phyloP scores from a whole-genome alignment of 2,797 vertebrate genomes.

The Luscinia luscinia region DNA sequence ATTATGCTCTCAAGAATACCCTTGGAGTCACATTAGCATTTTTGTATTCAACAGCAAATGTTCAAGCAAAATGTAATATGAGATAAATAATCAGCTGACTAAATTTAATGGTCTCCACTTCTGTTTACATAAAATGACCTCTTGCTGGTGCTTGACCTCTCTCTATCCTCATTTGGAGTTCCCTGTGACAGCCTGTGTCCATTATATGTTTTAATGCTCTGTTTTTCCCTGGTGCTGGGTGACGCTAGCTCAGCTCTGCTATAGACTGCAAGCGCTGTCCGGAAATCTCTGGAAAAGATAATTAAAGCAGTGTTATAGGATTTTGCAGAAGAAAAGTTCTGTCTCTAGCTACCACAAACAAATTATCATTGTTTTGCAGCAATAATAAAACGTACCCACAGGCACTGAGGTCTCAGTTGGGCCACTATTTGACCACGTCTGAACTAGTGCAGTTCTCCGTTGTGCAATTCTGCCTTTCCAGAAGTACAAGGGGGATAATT shows the following conservation, averaged over 20 bases:
- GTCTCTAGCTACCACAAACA: background rate
- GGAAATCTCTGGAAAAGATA: background rate
- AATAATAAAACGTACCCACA: background rate
- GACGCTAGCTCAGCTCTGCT: background rate
- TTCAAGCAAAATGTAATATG: background rate
- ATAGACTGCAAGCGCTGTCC: background rate
- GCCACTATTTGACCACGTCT: background rate
- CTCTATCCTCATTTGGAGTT: background rate
- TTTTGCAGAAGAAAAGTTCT: background rate
- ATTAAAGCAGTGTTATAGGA: background rate
- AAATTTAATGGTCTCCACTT: background rate
- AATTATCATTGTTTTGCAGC: background rate
- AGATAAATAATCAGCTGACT: slow-evolving; percentile 46
- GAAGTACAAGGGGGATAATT: background rate
- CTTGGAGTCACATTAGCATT: slow-evolving; percentile 23
- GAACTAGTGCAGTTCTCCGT: background rate
- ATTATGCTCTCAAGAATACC: slow-evolving; percentile 50
- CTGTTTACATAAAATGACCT: background rate
- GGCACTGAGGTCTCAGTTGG: background rate
- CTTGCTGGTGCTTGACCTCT: slow-evolving; percentile 29
- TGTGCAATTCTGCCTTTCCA: background rate
- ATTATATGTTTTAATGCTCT: background rate
- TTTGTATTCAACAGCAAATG: slow-evolving; percentile 14
- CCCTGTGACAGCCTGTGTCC: background rate
- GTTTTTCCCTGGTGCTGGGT: background rate